Conservation (phyloP, 1,140 invertebrate genomes). For the Eriocheir sinensis region DNA sequence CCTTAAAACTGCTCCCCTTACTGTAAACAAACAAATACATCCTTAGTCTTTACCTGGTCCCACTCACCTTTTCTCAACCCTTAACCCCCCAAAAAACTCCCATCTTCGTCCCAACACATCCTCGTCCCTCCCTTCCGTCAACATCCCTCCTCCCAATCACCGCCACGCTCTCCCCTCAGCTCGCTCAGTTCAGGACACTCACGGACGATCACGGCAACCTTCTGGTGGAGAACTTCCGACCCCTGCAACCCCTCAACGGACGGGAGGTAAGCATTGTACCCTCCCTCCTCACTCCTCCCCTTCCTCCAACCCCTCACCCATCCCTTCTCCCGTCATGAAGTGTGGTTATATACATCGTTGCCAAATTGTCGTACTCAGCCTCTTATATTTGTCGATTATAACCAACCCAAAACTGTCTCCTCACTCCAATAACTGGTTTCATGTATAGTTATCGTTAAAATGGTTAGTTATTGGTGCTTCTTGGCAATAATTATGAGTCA, state of each 20-base stretch:
- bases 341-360: too few relatives aligned
- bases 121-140: not conserved
- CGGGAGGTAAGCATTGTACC: slow-evolving; percentile 69
- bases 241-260: slow-evolving; percentile 80
- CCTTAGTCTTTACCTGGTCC: not conserved
- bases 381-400: too few relatives aligned
- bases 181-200: slow-evolving; percentile 42
- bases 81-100: not conserved
- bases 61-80: not conserved
- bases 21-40: not conserved
- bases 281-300: not conserved
- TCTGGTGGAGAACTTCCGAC: slow-evolving; percentile 81
- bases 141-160: too few relatives aligned
- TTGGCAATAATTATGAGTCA: too few relatives aligned
- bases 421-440: too few relatives aligned
- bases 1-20: not conserved
- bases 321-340: too few relatives aligned
- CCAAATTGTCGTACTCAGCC: too few relatives aligned
- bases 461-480: too few relatives aligned
- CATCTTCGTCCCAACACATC: not conserved
- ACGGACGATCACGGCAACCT: slow-evolving; percentile 77
- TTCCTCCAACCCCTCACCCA: not conserved
- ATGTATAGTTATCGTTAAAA: too few relatives aligned
- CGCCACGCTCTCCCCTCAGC: not conserved
- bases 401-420: too few relatives aligned